Evolutionary conservation across 1,140 invertebrate genomes (phyloP).

Genomic region (Radopholus similis): DNA sequence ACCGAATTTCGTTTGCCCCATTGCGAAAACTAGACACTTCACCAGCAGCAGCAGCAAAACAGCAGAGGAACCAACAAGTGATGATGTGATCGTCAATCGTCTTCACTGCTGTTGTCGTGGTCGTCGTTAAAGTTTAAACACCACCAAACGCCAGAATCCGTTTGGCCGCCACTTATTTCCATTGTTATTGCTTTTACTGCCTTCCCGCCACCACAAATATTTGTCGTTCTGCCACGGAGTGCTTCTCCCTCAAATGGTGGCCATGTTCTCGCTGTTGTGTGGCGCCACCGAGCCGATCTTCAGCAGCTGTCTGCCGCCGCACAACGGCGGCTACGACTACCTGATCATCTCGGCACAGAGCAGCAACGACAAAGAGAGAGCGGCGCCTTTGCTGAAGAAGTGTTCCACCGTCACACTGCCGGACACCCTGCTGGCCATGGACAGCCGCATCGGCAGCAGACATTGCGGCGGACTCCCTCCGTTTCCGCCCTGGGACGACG

Average conservation of each 20-base stretch:
- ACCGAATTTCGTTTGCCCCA: too few relatives aligned
- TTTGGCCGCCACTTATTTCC: neutral
- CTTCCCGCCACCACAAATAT: neutral
- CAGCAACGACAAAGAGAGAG: neutral
- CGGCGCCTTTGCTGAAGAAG: neutral
- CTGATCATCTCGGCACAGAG: neutral
- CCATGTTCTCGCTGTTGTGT: slow-evolving; percentile 34
- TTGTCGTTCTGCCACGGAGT: neutral
- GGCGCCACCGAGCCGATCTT: slow-evolving; percentile 24
- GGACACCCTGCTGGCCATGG: neutral
- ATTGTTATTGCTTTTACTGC: neutral
- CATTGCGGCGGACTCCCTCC: neutral
- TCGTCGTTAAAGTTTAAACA: too few relatives aligned
- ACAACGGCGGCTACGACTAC: slow-evolving; percentile 23
- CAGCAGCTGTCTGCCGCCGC: slow-evolving; percentile 18
- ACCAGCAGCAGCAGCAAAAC: too few relatives aligned
- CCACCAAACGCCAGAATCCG: too few relatives aligned
- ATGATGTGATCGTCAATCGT: too few relatives aligned
- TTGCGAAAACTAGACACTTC: too few relatives aligned
- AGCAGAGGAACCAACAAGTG: too few relatives aligned
- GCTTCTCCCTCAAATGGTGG: slow-evolving; percentile 15
- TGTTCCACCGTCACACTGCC: neutral
- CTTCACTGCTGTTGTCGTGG: too few relatives aligned
- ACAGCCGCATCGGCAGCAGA: neutral
- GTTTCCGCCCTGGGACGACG: neutral